Conservation (phyloP, 1,140 invertebrate species). For the Magallana ariakensis region DNA sequence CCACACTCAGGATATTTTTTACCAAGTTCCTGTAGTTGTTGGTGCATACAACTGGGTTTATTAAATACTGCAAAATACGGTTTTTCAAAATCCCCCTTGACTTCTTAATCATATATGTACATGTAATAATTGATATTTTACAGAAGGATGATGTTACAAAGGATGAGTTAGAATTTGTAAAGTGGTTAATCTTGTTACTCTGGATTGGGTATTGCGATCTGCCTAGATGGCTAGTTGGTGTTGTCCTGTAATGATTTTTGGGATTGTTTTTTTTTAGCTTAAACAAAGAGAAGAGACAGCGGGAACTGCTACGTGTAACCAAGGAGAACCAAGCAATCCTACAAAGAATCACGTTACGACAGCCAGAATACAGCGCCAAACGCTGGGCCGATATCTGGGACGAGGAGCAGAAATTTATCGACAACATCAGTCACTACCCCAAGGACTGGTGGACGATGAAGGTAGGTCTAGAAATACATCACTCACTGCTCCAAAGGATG, state of each 20-base stretch:
- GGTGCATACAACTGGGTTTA: too few species aligned
- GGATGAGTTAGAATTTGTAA: too few species aligned
- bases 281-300: constrained; percentile 76
- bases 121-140: too few species aligned
- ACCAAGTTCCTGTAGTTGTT: too few species aligned
- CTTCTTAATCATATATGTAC: too few species aligned
- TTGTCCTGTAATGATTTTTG: neutral
- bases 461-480: neutral
- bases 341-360: constrained; percentile 72
- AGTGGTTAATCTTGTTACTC: too few species aligned
- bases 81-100: too few species aligned
- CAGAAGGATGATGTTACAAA: too few species aligned
- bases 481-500: neutral
- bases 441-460: constrained; percentile 76
- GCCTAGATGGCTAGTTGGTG: too few species aligned
- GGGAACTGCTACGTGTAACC: constrained; percentile 75
- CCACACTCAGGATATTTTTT: too few species aligned
- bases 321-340: constrained; percentile 77
- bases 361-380: constrained; percentile 76
- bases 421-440: constrained; percentile 79
- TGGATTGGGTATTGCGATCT: too few species aligned
- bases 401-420: constrained; percentile 77
- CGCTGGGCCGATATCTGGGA: constrained; percentile 77
- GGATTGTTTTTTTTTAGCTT: constrained; percentile 67
- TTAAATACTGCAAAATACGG: too few species aligned